phyloP scores from a whole-genome alignment of 2,113 vertebrate genomes.

The Tachysurus vachellii region DNA sequence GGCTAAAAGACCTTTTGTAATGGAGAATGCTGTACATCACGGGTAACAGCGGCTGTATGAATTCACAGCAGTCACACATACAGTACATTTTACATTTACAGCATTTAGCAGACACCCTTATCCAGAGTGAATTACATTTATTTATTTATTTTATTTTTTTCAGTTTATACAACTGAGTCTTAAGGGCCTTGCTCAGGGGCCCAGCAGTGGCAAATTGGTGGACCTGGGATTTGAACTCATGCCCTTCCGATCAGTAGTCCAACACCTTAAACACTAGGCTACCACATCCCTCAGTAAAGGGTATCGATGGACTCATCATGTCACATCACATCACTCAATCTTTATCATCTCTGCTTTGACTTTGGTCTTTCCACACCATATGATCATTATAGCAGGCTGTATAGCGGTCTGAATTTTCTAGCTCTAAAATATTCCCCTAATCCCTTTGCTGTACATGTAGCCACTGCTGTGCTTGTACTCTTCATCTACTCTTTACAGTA shows the following conservation, averaged over 20 bases:
- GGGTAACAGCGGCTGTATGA: background rate
- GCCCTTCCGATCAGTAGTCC: too few species aligned
- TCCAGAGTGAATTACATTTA: too few species aligned
- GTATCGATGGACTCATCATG: conserved; percentile 10
- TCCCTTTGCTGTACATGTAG: background rate
- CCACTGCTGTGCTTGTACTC: background rate
- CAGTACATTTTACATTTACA: background rate
- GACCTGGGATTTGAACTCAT: too few species aligned
- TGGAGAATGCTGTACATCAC: background rate
- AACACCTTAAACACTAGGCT: too few species aligned
- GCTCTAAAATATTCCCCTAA: background rate
- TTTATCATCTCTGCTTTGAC: background rate
- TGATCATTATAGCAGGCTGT: background rate
- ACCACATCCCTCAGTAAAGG: background rate
- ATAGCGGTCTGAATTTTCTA: background rate
- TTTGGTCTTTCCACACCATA: background rate
- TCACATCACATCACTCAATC: background rate
- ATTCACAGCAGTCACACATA: background rate
- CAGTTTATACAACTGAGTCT: too few species aligned
- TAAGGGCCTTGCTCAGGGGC: too few species aligned
- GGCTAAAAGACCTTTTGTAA: background rate
- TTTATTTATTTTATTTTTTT: too few species aligned
- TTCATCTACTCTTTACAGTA: background rate
- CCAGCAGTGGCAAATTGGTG: too few species aligned
- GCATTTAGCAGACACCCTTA: too few species aligned